Evolutionary conservation across 2,888 invertebrate species (phyloP).

Genomic region (Cryptops parisi): DNA sequence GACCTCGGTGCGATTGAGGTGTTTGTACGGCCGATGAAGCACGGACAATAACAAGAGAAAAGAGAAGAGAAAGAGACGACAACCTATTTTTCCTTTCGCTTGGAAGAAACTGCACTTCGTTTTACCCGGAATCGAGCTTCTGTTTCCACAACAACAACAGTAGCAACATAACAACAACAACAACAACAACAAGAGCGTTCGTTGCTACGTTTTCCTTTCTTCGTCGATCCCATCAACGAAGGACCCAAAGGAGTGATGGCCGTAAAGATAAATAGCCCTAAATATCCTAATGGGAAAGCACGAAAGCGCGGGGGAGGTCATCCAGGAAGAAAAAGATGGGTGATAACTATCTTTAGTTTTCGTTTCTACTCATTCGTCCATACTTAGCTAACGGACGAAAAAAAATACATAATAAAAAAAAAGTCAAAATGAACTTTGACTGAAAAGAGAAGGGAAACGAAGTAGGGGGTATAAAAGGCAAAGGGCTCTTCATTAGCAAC

Average conservation of each 20-base stretch:
- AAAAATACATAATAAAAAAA: no score
- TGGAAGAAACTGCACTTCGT: conserved; percentile 11
- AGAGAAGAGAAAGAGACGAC: background rate
- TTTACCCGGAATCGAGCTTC: no score
- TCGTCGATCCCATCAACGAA: background rate
- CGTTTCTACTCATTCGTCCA: no score
- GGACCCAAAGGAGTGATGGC: conserved; percentile 15
- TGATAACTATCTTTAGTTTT: background rate
- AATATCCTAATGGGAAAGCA: conserved; percentile 11
- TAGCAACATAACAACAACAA: no score
- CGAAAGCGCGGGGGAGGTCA: no score
- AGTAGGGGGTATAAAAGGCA: no score
- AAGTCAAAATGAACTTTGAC: no score
- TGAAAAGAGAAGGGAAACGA: no score
- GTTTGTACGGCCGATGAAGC: conserved; percentile 1
- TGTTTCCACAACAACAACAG: no score
- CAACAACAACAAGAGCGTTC: conserved; percentile 10
- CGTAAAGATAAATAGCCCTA: conserved; percentile 15
- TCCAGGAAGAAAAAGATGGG: background rate
- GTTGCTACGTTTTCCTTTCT: conserved; percentile 4
- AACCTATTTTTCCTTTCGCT: conserved; percentile 4
- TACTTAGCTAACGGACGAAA: no score
- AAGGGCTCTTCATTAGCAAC: no score
- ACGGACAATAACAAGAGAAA: background rate
- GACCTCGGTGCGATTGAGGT: background rate